Conservation (phyloP, 64 coral and sea anemone genomes). For the Trachythela sp. region DNA sequence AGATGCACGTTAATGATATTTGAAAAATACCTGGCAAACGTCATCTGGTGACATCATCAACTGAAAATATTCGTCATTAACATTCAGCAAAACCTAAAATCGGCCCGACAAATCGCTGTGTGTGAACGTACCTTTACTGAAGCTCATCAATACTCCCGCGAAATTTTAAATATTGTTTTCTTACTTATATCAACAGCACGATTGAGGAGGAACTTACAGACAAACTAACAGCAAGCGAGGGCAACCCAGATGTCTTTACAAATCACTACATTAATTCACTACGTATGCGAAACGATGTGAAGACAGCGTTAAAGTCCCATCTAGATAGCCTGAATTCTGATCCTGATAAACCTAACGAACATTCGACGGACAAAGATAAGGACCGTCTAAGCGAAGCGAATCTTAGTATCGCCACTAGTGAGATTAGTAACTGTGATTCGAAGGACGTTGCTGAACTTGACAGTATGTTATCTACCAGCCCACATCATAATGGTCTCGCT, state of each 20-base stretch:
- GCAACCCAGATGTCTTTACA: background rate
- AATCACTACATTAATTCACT: background rate
- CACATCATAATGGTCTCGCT: background rate
- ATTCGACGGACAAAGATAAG: background rate
- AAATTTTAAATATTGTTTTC: background rate
- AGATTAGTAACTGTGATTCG: background rate
- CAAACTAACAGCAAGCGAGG: background rate
- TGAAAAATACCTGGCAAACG: no score
- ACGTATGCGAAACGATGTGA: background rate
- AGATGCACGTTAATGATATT: no score
- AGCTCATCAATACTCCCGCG: no score
- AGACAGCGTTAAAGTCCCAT: background rate
- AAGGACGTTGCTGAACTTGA: background rate
- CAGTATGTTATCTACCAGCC: background rate
- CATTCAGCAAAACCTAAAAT: no score
- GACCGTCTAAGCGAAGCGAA: background rate
- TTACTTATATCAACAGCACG: background rate
- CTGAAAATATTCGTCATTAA: no score
- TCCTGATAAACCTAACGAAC: background rate
- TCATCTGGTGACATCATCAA: no score
- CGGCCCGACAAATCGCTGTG: no score
- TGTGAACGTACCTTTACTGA: no score
- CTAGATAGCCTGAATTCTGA: background rate
- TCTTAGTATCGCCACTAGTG: background rate
- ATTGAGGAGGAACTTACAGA: background rate